These are phyloP conservation scores for Trachelipus rathkii DNA, from an alignment of 1,140 invertebrate genomes.

Conservation along the genomic window DNA sequence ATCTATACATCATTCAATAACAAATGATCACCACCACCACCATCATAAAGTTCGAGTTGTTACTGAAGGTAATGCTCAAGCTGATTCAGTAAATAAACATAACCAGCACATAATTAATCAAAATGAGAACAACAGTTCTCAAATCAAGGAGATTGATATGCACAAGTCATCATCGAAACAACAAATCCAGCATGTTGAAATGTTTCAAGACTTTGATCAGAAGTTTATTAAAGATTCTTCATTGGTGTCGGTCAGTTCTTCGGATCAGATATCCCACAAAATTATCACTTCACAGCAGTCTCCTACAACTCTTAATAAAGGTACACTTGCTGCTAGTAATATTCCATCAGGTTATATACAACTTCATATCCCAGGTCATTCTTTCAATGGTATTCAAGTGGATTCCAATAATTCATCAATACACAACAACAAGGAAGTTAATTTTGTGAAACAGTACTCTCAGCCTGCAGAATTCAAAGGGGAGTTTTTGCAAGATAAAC, in stretches of 20 bases:
- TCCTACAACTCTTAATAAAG: not conserved
- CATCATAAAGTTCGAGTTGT: not conserved
- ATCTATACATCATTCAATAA: not conserved
- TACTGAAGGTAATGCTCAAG: not conserved
- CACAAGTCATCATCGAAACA: not conserved
- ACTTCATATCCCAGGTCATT: slow-evolving; percentile 14
- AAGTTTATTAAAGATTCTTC: not conserved
- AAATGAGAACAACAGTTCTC: not conserved
- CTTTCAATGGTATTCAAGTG: slow-evolving; percentile 16
- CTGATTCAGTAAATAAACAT: not conserved
- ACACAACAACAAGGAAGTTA: not conserved
- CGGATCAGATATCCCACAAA: not conserved
- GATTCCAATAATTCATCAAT: not conserved
- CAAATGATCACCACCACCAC: not conserved
- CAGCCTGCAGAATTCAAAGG: slow-evolving; percentile 27
- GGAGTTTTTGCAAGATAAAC: slow-evolving; percentile 29
- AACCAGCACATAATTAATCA: not conserved
- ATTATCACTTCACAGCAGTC: not conserved
- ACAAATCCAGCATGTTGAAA: not conserved
- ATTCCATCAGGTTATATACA: slow-evolving; percentile 4
- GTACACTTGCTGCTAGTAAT: not conserved
- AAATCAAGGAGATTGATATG: not conserved
- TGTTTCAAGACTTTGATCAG: not conserved
- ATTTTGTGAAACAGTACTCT: slow-evolving; percentile 11
- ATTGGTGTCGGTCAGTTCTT: not conserved